Evolutionary conservation across 2,113 vertebrate genomes (phyloP).

Genomic region (Catharus bicknelli): DNA sequence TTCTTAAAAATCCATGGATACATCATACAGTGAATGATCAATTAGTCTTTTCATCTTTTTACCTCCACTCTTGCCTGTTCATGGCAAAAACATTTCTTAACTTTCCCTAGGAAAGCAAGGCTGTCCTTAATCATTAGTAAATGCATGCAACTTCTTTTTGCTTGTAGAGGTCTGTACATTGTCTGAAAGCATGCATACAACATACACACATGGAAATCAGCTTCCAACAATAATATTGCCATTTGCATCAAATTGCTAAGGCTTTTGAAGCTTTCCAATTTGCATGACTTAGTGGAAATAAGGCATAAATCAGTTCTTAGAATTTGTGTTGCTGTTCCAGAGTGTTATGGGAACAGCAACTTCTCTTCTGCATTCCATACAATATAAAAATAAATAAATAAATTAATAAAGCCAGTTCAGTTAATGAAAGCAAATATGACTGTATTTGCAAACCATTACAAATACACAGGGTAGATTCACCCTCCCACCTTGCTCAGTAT

Average conservation of each 20-base stretch:
- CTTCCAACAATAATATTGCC: not conserved
- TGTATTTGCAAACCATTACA: not conserved
- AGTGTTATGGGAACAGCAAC: not conserved
- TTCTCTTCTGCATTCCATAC: not conserved
- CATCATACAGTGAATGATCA: not conserved
- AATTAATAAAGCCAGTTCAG: not conserved
- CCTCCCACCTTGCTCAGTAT: not conserved
- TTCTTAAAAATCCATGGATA: constrained; percentile 6
- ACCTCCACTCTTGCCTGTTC: not conserved
- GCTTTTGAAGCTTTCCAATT: constrained; percentile 26
- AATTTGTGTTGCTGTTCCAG: not conserved
- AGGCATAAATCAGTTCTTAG: not conserved
- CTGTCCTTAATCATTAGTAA: not conserved
- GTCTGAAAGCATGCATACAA: not conserved
- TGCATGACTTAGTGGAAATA: constrained; percentile 1
- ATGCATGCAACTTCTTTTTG: not conserved
- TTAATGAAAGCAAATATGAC: not conserved
- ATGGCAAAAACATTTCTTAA: not conserved
- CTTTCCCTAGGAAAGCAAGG: not conserved
- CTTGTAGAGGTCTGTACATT: not conserved
- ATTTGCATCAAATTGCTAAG: not conserved
- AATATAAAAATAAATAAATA: not conserved
- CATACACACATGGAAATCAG: not conserved
- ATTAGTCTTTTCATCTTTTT: constrained; percentile 19
- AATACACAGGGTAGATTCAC: not conserved